phyloP scores from a whole-genome alignment of 1,140 invertebrate genomes.

The Atta texana region DNA sequence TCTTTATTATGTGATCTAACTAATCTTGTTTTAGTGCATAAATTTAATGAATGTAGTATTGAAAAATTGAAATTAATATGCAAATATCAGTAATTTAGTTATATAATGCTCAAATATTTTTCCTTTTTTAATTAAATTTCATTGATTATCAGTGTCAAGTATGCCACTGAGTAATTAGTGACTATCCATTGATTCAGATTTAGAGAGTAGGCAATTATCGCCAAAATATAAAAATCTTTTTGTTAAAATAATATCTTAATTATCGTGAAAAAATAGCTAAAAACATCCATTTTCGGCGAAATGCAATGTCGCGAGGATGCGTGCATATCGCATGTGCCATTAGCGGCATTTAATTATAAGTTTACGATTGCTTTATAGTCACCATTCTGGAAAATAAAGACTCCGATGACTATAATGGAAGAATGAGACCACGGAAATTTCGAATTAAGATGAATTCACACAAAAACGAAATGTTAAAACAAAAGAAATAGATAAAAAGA shows the following conservation, averaged over 20 bases:
- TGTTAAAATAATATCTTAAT: background rate
- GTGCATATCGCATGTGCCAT: conserved; percentile 60
- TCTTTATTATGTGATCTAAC: no score
- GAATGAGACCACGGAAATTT: conserved; percentile 22
- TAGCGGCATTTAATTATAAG: conserved; percentile 78
- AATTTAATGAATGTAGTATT: no score
- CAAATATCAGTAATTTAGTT: no score
- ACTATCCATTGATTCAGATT: no score
- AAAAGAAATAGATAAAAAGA: background rate
- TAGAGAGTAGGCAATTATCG: background rate
- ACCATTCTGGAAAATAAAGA: conserved; percentile 57
- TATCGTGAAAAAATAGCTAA: background rate
- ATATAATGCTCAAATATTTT: no score
- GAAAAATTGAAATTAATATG: no score
- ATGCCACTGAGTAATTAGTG: no score
- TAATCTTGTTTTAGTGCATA: no score
- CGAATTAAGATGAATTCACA: conserved; percentile 16
- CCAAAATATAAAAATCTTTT: background rate
- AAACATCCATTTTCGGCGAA: conserved; percentile 22
- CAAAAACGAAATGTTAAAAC: background rate
- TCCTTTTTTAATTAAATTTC: no score
- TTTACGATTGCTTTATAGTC: conserved; percentile 74
- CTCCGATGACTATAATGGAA: background rate
- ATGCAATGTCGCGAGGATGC: conserved; percentile 10
- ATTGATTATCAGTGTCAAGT: no score